Evolutionary conservation across 2,113 vertebrate genomes (phyloP).

Genomic region (Carassius auratus): DNA sequence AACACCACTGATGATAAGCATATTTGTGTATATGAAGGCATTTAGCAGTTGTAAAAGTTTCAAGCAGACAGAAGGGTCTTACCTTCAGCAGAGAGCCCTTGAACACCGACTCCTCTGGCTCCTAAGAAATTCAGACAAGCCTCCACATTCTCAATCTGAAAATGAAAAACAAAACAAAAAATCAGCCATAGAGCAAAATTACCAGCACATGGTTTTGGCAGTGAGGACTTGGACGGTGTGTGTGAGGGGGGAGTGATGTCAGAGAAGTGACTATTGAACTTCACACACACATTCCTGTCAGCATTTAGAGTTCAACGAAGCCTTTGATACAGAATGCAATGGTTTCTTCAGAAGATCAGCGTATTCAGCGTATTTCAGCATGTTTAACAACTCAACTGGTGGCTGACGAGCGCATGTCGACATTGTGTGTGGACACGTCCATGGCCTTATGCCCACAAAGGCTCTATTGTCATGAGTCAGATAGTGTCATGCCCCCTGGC

Average conservation of each 20-base stretch:
- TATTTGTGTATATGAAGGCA: neutral
- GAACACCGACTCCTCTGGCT: slow-evolving; percentile 95
- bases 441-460: slow-evolving; percentile 65
- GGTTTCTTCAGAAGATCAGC: neutral
- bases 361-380: neutral
- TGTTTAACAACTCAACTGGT: neutral
- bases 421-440: slow-evolving; percentile 29
- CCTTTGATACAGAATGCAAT: neutral
- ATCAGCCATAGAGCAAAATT: slow-evolving; percentile 65
- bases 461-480: slow-evolving; percentile 68
- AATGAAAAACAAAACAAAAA: slow-evolving; percentile 59
- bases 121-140: slow-evolving; percentile 97
- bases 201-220: slow-evolving; percentile 24
- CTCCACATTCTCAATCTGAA: slow-evolving; percentile 98
- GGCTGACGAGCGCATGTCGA: slow-evolving; percentile 26
- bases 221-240: neutral
- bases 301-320: slow-evolving; percentile 13
- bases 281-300: slow-evolving; percentile 2
- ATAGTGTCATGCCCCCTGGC: slow-evolving; percentile 54
- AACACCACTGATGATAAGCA: neutral
- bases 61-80: slow-evolving; percentile 68
- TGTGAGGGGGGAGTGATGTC: slow-evolving; percentile 61
- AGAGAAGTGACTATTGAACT: neutral
- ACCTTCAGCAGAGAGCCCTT: slow-evolving; percentile 99
- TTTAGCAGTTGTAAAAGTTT: neutral